phyloP scores from a whole-genome alignment of 1,140 invertebrate genomes.

The Drosophila sulfurigaster region DNA sequence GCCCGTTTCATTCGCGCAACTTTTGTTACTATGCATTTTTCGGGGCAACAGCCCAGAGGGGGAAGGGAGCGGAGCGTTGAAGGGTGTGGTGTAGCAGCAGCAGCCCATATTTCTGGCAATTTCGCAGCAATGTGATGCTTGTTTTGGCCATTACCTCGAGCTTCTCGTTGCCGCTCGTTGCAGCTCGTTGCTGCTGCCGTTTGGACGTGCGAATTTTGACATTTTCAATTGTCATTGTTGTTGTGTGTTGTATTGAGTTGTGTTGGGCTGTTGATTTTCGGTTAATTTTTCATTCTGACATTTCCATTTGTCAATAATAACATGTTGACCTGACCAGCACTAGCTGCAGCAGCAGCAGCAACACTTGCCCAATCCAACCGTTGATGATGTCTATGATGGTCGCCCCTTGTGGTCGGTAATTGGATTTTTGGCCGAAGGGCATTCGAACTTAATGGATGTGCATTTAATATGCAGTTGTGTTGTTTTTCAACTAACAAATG shows the following conservation, averaged over 20 bases:
- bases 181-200: constrained; percentile 33
- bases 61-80: not conserved
- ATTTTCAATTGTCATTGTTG: constrained; percentile 77
- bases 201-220: constrained; percentile 68
- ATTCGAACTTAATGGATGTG: constrained; percentile 43
- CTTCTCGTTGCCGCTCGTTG: constrained; percentile 24
- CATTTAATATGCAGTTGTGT: constrained; percentile 61
- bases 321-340: constrained; percentile 64
- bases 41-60: not conserved
- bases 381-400: constrained; percentile 24
- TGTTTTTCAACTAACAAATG: constrained; percentile 27
- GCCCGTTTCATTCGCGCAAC: constrained; percentile 50
- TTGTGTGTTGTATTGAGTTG: constrained; percentile 26
- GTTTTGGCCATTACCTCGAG: constrained; percentile 39
- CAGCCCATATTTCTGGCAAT: constrained; percentile 45
- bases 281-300: constrained; percentile 84
- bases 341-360: not conserved
- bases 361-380: constrained; percentile 34
- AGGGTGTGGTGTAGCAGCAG: not conserved
- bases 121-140: constrained; percentile 33
- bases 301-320: constrained; percentile 84
- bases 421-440: constrained; percentile 52
- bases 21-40: constrained; percentile 65
- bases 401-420: constrained; percentile 42
- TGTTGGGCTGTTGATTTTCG: constrained; percentile 66